Percentiles rank a stretch among this genome's conserved stretches.
Conservation (phyloP, 1,140 invertebrate species). For the Paracyclopina nana region DNA sequence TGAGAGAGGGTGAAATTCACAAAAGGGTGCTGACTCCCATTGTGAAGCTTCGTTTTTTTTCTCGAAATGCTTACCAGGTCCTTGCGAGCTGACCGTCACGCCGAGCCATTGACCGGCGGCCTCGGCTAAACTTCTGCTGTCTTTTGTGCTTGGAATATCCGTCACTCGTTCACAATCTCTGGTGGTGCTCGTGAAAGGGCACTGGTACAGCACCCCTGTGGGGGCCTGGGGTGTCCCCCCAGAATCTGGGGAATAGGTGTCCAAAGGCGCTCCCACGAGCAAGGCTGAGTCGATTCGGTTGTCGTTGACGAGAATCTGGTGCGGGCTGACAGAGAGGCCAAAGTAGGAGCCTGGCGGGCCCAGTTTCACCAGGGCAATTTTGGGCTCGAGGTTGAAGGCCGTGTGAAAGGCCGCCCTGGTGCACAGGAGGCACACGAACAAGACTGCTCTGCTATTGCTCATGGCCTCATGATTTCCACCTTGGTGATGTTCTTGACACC, state of each 20-base stretch:
- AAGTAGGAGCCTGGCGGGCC: not conserved
- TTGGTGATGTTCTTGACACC: too few species aligned
- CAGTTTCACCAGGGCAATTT: not conserved
- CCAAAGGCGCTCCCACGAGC: not conserved
- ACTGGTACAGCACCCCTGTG: not conserved
- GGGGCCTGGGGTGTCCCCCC: too few species aligned
- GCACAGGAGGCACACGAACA: too few species aligned
- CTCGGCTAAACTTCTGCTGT: too few species aligned
- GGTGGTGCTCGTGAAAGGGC: not conserved
- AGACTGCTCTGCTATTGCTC: too few species aligned
- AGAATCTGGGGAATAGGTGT: not conserved
- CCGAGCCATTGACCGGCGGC: slow-evolving; percentile 1
- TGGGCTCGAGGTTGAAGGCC: not conserved
- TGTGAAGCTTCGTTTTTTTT: not conserved
- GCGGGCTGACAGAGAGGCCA: not conserved
- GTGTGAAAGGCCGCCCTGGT: too few species aligned
- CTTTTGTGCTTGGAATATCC: too few species aligned
- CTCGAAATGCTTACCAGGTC: not conserved
- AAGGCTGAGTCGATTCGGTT: not conserved
- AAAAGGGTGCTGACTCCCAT: not conserved
- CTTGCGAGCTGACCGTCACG: not conserved
- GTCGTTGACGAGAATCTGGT: not conserved
- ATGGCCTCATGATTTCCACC: too few species aligned
- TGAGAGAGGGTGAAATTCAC: too few species aligned
- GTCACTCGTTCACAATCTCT: not conserved